Base-by-base conservation (phyloP, 2,888 invertebrate genomes). In the Ceramica pisi region DNA sequence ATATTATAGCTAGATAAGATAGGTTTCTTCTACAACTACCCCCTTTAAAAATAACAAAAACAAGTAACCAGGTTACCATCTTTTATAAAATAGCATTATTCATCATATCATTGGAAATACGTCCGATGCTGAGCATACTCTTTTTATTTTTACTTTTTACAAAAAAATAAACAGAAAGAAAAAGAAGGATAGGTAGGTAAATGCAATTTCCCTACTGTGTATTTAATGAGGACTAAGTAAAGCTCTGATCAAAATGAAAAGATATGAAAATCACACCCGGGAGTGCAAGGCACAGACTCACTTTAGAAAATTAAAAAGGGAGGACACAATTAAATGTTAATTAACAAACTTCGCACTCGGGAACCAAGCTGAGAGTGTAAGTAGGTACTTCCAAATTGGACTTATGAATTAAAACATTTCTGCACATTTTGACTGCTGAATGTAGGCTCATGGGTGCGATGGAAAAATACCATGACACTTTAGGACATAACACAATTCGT, bases 301-400 rank as follows among this genome's bases (percentile, higher is more conserved):
- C 78, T 77, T 71, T 48, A 77, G 48, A 66, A 66, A 77, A 77
- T 77, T 71, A 66, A 77, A 77, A 77, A 59, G 62, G 16, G 71
- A 77, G 57, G 70, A 76, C 76, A 71, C 74, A 71, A 63, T 71
- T 71, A 48, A 71, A 63, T 48, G 46, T 74, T 74, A 71, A 71
- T 74, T 72, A 72, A 72, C 72, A 65, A 72, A 72, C 75, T 71
- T 71, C 55, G 75, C 50, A 75, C 72, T 72, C 75, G 41, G 48
- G 31, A 23, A 56, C 31, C 19, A 48, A 71, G 75, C 59, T 75
- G 46, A 53, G 51, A 71, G 46, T 62, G 38, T 62, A 23, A 41
- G 31, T 51, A 53, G 14, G 14, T 51, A 44, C 61, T 21, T 9
- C 51, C n/a, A 51, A 62, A 73, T 73, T 26, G 23, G n/a, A 44